These are phyloP conservation scores for Mus caroli DNA, from an alignment of 2,797 vertebrate genomes.

Conservation along the genomic window DNA sequence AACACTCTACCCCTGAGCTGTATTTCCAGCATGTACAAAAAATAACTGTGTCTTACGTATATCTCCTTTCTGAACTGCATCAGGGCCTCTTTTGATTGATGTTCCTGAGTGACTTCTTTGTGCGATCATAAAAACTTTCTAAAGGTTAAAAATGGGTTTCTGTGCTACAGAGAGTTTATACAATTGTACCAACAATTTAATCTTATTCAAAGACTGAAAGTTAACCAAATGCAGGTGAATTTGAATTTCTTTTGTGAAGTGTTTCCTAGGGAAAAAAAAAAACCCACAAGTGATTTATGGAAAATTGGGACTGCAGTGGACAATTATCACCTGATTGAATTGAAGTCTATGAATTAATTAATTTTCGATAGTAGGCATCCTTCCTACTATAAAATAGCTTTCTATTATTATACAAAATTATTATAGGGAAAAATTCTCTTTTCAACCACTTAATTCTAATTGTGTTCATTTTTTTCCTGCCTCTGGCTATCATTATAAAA, in stretches of 20 bases:
- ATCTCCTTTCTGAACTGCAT: neutral
- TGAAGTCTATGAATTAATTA: constrained; percentile 59
- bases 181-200: neutral
- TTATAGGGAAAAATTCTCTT: constrained; percentile 8
- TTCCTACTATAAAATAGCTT: constrained; percentile 51
- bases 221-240: neutral
- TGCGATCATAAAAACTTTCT: constrained; percentile 17
- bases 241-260: constrained; percentile 45
- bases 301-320: neutral
- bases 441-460: constrained; percentile 39
- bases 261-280: constrained; percentile 20
- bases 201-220: neutral
- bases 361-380: constrained; percentile 56
- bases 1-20: neutral
- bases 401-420: constrained; percentile 24
- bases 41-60: neutral
- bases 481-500: constrained; percentile 47
- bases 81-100: neutral
- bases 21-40: neutral
- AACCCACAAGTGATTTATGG: constrained; percentile 43
- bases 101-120: neutral
- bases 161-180: neutral
- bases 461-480: constrained; percentile 51
- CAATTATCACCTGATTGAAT: constrained; percentile 37
- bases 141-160: neutral